Evolutionary conservation across 64 coral and sea anemone genomes (phyloP).

Genomic region (Montipora cactus): DNA sequence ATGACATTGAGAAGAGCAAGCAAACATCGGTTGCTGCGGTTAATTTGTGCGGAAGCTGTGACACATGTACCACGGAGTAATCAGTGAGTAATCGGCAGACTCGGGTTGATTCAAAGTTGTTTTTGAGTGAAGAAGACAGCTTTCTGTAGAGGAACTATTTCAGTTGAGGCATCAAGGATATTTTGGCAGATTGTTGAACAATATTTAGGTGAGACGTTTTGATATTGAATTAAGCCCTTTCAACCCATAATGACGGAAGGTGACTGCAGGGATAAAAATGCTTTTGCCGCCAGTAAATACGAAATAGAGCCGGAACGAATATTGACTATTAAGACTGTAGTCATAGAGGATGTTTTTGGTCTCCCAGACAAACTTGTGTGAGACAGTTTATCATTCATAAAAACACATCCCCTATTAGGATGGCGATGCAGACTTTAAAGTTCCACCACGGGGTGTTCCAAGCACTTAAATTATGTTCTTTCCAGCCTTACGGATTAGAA

Average conservation of each 20-base stretch:
- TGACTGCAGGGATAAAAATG: neutral
- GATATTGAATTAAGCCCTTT: neutral
- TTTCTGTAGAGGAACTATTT: neutral
- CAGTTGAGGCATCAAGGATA: neutral
- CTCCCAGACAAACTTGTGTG: no score
- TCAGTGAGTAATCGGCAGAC: neutral
- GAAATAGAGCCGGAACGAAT: neutral
- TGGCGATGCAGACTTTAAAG: no score
- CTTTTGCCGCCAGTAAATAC: neutral
- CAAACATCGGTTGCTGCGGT: slow-evolving; percentile 18
- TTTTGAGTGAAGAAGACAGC: neutral
- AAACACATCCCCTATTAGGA: no score
- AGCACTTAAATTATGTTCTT: neutral
- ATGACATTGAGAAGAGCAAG: slow-evolving; percentile 21
- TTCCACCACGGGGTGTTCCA: neutral
- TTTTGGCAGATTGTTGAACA: neutral
- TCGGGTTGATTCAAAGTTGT: neutral
- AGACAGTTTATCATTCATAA: no score
- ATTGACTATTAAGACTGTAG: no score
- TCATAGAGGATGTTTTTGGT: no score
- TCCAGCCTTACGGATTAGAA: no score
- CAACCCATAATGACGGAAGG: no score
- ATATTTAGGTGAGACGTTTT: neutral
- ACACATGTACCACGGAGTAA: neutral
- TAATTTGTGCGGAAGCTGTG: neutral